These are phyloP conservation scores for Ooceraea biroi DNA, from an alignment of 1,140 invertebrate species.

Conservation along the genomic window DNA sequence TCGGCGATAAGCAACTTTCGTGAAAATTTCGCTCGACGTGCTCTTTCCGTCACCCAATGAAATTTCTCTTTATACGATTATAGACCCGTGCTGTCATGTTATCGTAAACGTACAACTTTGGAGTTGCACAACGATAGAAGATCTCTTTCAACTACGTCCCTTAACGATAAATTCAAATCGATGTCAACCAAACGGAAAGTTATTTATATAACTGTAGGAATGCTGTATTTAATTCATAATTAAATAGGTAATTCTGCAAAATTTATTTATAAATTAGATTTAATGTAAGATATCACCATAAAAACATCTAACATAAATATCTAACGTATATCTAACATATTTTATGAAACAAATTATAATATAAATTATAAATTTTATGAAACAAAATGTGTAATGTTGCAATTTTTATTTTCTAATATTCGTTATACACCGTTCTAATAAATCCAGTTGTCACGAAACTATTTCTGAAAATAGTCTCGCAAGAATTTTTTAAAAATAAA, in stretches of 20 bases:
- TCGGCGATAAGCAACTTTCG: conserved; percentile 25
- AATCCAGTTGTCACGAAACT: not conserved
- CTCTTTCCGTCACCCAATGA: not conserved
- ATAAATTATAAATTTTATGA: not conserved
- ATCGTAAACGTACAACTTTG: not conserved
- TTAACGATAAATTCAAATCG: not conserved
- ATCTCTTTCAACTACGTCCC: not conserved
- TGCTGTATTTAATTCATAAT: not conserved
- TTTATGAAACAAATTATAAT: no score
- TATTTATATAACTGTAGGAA: not conserved
- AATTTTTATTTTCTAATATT: not conserved
- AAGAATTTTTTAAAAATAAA: not conserved
- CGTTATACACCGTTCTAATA: not conserved
- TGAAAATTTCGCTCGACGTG: conserved; percentile 13
- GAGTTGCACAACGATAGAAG: not conserved
- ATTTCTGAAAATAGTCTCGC: not conserved
- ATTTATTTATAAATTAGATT: no score
- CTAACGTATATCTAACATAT: no score
- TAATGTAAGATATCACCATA: not conserved
- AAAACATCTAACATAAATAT: conserved; percentile 1
- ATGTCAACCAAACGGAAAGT: not conserved
- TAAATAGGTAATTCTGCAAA: not conserved
- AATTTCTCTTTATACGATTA: conserved; percentile 12
- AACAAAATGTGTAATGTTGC: not conserved
- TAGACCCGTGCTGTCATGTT: not conserved